phyloP scores from a whole-genome alignment of 2,113 vertebrate genomes.

The Saccopteryx bilineata region DNA sequence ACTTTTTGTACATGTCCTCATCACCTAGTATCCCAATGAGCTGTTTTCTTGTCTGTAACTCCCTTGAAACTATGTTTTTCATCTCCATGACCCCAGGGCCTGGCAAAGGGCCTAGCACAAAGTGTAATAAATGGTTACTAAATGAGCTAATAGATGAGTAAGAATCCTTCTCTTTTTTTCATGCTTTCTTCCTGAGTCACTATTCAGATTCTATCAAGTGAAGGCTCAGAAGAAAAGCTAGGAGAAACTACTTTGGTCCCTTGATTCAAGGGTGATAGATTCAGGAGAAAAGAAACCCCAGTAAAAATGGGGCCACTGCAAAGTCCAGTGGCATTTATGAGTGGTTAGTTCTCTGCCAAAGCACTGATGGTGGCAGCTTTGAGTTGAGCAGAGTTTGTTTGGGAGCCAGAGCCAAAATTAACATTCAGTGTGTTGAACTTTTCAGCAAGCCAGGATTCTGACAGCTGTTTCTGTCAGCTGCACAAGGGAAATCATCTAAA shows the following conservation, averaged over 20 bases:
- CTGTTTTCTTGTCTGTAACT: not conserved
- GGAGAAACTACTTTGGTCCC: constrained; percentile 12
- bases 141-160: constrained; percentile 16
- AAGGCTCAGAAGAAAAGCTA: not conserved
- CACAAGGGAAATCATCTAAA: constrained; percentile 12
- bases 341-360: constrained; percentile 35
- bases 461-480: constrained; percentile 55
- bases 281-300: constrained; percentile 22
- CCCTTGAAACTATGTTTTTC: not conserved
- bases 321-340: constrained; percentile 37
- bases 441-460: not conserved
- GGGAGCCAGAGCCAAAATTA: constrained; percentile 45
- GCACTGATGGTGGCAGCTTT: not conserved
- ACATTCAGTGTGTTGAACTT: not conserved
- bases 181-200: constrained; percentile 53
- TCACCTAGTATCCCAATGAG: not conserved
- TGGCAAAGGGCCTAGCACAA: constrained; percentile 6
- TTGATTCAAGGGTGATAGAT: constrained; percentile 41
- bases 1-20: not conserved
- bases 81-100: not conserved
- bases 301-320: not conserved
- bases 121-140: constrained; percentile 33
- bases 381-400: constrained; percentile 34
- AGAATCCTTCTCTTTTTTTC: constrained; percentile 14
- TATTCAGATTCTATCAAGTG: constrained; percentile 51